Conservation (phyloP, 1,140 invertebrate species). For the Diorhabda carinulata region DNA sequence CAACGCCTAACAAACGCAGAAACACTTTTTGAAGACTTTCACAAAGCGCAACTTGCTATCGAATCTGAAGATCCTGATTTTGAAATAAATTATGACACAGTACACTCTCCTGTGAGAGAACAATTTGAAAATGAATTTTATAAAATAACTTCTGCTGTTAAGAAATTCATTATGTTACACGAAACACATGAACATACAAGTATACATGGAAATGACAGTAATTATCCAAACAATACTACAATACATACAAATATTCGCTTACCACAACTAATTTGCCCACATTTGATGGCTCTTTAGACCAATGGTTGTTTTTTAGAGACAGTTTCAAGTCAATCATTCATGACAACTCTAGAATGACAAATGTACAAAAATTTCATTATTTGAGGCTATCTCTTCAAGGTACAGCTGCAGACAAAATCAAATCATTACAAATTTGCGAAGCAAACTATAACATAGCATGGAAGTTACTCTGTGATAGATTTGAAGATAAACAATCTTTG, state of each 20-base stretch:
- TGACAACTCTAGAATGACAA: slow-evolving; percentile 25
- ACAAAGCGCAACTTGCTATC: too few relatives aligned
- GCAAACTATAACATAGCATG: slow-evolving; percentile 41
- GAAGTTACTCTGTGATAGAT: slow-evolving; percentile 8
- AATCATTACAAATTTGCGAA: slow-evolving; percentile 33
- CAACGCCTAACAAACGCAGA: too few relatives aligned
- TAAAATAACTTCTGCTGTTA: too few relatives aligned
- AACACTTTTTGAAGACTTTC: too few relatives aligned
- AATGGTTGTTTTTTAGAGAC: slow-evolving; percentile 42
- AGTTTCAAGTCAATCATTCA: slow-evolving; percentile 40
- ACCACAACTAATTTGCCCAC: slow-evolving; percentile 35
- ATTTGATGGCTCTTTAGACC: slow-evolving; percentile 36
- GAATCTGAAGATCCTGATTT: too few relatives aligned
- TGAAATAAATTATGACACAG: too few relatives aligned
- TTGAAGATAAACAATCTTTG: slow-evolving; percentile 36
- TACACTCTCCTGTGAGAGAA: too few relatives aligned
- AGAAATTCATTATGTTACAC: too few relatives aligned
- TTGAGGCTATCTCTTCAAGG: slow-evolving; percentile 33
- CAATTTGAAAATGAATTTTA: too few relatives aligned
- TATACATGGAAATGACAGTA: not conserved
- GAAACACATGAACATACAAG: not conserved
- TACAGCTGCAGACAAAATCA: slow-evolving; percentile 34
- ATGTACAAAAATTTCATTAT: slow-evolving; percentile 39
- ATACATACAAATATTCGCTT: slow-evolving; percentile 7
- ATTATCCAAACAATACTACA: not conserved